A percentile compares a stretch with the other conserved stretches of the same genome.
These are phyloP conservation scores for Tupiocoris notatus DNA, from an alignment of 2,888 invertebrate species.

Conservation along the genomic window DNA sequence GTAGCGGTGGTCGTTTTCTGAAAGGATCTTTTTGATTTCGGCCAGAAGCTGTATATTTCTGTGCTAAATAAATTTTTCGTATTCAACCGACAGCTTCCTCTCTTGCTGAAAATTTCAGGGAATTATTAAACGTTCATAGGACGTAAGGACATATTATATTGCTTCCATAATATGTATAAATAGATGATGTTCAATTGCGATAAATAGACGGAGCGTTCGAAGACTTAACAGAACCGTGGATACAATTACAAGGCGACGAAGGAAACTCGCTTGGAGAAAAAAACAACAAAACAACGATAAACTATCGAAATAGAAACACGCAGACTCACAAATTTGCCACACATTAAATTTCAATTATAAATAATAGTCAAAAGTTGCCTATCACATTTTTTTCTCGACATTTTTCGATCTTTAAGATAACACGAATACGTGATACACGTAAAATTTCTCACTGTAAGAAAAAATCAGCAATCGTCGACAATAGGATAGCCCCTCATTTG, in stretches of 20 bases:
- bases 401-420: neutral
- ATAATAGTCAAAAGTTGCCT: too few relatives aligned
- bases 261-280: too few relatives aligned
- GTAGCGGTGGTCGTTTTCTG: too few relatives aligned
- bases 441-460: neutral
- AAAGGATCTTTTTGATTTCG: too few relatives aligned
- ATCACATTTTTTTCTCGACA: neutral
- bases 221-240: neutral
- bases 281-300: neutral
- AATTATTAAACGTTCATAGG: too few relatives aligned
- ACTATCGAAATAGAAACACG: neutral
- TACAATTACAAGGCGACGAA: too few relatives aligned
- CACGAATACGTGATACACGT: neutral
- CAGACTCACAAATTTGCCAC: too few relatives aligned
- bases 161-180: constrained; percentile 36
- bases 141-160: constrained; percentile 39
- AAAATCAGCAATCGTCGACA: neutral
- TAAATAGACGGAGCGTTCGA: neutral
- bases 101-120: too few relatives aligned
- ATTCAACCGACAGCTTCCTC: too few relatives aligned
- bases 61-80: too few relatives aligned
- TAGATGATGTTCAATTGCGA: neutral
- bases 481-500: neutral
- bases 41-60: too few relatives aligned
- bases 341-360: too few relatives aligned